These are phyloP conservation scores for Rhinophrynus dorsalis DNA, from an alignment of 2,797 vertebrate genomes.

Conservation along the genomic window DNA sequence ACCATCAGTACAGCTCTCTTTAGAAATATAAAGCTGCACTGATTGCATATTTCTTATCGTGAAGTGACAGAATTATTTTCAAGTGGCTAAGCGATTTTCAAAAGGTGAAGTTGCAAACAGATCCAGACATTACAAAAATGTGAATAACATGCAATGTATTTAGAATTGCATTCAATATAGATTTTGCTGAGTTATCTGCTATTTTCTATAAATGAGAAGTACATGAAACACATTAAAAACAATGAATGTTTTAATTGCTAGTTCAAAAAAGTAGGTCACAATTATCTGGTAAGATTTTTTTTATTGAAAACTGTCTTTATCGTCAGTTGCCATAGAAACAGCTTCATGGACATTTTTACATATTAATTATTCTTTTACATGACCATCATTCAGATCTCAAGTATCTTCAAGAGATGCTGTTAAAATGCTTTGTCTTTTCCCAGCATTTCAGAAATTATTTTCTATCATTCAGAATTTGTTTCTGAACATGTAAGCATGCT, in stretches of 20 bases:
- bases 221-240: not conserved
- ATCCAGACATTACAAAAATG: no score
- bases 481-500: no score
- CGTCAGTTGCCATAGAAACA: constrained; percentile 15
- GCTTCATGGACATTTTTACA: not conserved
- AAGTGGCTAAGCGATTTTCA: not conserved
- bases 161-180: not conserved
- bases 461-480: not conserved
- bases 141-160: no score
- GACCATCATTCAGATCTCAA: not conserved
- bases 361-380: constrained; percentile 19
- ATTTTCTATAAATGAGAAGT: not conserved
- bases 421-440: not conserved
- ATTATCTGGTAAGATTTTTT: no score
- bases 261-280: constrained; percentile 17
- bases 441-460: not conserved
- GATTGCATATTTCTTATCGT: constrained; percentile 4
- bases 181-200: constrained; percentile 6
- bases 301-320: constrained; percentile 12
- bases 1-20: no score
- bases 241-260: constrained; percentile 13
- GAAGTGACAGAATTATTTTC: constrained; percentile 13
- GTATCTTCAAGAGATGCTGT: not conserved
- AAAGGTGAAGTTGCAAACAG: not conserved
- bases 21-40: constrained; percentile 3